phyloP scores from a whole-genome alignment of 2,797 vertebrate species.

The Chromobotia macracanthus region DNA sequence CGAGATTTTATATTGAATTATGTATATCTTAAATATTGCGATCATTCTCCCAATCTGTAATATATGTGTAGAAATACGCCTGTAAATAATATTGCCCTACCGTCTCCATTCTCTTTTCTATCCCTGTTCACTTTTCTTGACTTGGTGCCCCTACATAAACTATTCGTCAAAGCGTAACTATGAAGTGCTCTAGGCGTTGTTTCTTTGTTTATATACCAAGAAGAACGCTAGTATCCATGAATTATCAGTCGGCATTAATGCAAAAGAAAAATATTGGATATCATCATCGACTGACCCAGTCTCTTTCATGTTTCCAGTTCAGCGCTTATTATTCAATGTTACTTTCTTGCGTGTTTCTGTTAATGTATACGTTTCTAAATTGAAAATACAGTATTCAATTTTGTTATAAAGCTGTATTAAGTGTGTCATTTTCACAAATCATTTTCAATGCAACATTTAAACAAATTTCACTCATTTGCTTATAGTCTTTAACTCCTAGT shows the following conservation, averaged over 20 bases:
- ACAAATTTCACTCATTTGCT: background rate
- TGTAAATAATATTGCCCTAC: slow-evolving; percentile 97
- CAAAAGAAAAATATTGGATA: slow-evolving; percentile 81
- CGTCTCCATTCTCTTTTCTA: slow-evolving; percentile 79
- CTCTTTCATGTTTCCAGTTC: slow-evolving; percentile 80
- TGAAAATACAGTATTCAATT: slow-evolving; percentile 94
- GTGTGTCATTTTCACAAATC: slow-evolving; percentile 63
- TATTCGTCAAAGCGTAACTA: slow-evolving; percentile 85
- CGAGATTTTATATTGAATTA: slow-evolving; percentile 99
- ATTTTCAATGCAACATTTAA: slow-evolving; percentile 16
- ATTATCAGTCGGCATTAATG: slow-evolving; percentile 84
- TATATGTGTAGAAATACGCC: slow-evolving; percentile 99
- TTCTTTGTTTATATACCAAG: slow-evolving; percentile 65
- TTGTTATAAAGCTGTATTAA: slow-evolving; percentile 83
- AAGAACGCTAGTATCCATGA: slow-evolving; percentile 72
- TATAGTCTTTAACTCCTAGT: no score
- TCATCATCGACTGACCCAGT: slow-evolving; percentile 81
- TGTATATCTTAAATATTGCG: slow-evolving; percentile 99
- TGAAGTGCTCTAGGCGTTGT: slow-evolving; percentile 80
- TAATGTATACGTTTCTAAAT: slow-evolving; percentile 92
- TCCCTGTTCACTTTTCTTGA: slow-evolving; percentile 85
- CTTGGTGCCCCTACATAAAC: slow-evolving; percentile 88
- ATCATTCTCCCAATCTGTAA: slow-evolving; percentile 99
- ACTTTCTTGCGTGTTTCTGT: slow-evolving; percentile 89
- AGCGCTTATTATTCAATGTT: slow-evolving; percentile 89